These are phyloP conservation scores for Drosophila peninsularis DNA, from an alignment of 2,888 invertebrate genomes.

Conservation along the genomic window DNA sequence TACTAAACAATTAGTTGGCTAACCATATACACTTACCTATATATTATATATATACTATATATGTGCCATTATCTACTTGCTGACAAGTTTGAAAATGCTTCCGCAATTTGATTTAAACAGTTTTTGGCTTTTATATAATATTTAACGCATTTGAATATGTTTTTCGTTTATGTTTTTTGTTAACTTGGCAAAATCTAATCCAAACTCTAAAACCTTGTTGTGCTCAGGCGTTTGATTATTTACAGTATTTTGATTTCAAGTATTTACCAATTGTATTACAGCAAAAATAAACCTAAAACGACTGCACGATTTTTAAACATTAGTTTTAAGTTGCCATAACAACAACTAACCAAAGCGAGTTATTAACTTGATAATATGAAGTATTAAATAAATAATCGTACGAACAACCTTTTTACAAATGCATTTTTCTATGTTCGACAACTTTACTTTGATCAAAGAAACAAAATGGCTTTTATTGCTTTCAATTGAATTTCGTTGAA, in stretches of 20 bases:
- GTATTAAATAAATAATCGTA: slow-evolving; percentile 62
- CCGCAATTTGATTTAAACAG: slow-evolving; percentile 19
- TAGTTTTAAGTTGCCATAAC: slow-evolving; percentile 46
- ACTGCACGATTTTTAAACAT: slow-evolving; percentile 50
- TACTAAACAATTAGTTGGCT: slow-evolving; percentile 38
- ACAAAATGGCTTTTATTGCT: slow-evolving; percentile 17
- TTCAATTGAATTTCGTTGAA: slow-evolving; percentile 7
- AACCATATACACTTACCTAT: slow-evolving; percentile 21
- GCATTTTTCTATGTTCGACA: slow-evolving; percentile 50
- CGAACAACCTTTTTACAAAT: slow-evolving; percentile 58
- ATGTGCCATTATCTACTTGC: slow-evolving; percentile 35
- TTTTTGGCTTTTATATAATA: slow-evolving; percentile 26
- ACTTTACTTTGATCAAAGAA: background rate
- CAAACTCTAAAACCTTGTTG: slow-evolving; percentile 24
- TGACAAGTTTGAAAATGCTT: slow-evolving; percentile 25
- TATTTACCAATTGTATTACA: slow-evolving; percentile 28
- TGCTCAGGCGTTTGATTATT: slow-evolving; percentile 15
- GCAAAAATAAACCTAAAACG: slow-evolving; percentile 10
- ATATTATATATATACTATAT: slow-evolving; percentile 1
- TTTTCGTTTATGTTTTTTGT: background rate
- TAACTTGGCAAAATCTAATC: slow-evolving; percentile 5
- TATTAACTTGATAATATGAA: slow-evolving; percentile 33
- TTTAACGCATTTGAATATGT: slow-evolving; percentile 10
- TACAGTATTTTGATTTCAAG: slow-evolving; percentile 20
- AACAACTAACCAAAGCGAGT: slow-evolving; percentile 32